Evolutionary conservation across 2,797 vertebrate species (phyloP), one percentile per base, ranked within the genome.

Genomic region (Gambelia wislizenii): DNA sequence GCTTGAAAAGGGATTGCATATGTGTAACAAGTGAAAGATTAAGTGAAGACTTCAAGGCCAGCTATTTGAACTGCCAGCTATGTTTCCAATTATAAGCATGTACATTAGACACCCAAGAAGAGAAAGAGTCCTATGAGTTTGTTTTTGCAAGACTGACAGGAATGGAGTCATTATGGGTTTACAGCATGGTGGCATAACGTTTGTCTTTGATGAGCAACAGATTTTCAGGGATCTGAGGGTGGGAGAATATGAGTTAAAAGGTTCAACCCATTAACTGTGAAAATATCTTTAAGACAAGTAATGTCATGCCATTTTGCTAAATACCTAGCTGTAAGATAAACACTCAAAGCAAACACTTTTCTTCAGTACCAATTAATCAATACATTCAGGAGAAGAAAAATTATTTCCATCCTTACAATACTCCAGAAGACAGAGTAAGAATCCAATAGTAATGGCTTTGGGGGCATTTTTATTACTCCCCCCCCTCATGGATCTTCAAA

Each of bases 11-110:
- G 14, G 86, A 0, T 67, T 77, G 27, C 33, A 85, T 92, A 67
- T 4, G 27, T 4, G 0, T 70, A 89, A 76, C 83, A 92, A 85
- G 74, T 84, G 87, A 92, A 83, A 78, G 44, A 54, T 67, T 87
- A 81, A 90, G 9, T 72, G 30, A 85, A 44, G 92, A 25, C 44
- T 80, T 88, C 81, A 89, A 86, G 89, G 64, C 33, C 88, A 91
- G 86, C 85, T 92, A 77, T n/a, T 90, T 93, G 89, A 94, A 91
- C 87, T 89, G 74, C 88, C 85, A 89, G 49, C 75, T 92, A 49
- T 90, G 91, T 91, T 95, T 93, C 74, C 85, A 87, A 67, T 91
- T 95, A 87, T 79, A 92, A 44, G 86, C 85, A 86, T 83, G 44
- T 93, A 52, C 0, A 1, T 56, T 85, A 22, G 9, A 1, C 30